phyloP scores from a whole-genome alignment of 1,140 invertebrate genomes.

The honey bee (Apis mellifera) region Amel_HAv3.1 CM009936.2:17735501-17736000 shows the following conservation, averaged over 20 bases:
- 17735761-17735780: constrained; percentile 79
- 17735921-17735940: constrained; percentile 57
- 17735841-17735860: constrained; percentile 82
- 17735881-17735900: constrained; percentile 70
- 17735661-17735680: constrained; percentile 66
- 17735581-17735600: constrained; percentile 18
- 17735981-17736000: neutral
- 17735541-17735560: neutral
- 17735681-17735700: constrained; percentile 50
- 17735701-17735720: constrained; percentile 75
- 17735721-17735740: constrained; percentile 78
- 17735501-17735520: neutral
- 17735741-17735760: constrained; percentile 75
- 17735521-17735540: neutral
- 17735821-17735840: constrained; percentile 78
- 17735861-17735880: constrained; percentile 76
- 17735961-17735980: constrained; percentile 46
- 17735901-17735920: constrained; percentile 55
- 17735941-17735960: constrained; percentile 76
- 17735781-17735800: constrained; percentile 79
- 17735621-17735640: constrained; percentile 58
- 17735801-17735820: constrained; percentile 78
- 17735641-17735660: constrained; percentile 62
- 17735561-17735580: neutral
- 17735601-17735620: constrained; percentile 35